Conservation (phyloP, 1,140 invertebrate species). For the Luehdorfia chinensis region DNA sequence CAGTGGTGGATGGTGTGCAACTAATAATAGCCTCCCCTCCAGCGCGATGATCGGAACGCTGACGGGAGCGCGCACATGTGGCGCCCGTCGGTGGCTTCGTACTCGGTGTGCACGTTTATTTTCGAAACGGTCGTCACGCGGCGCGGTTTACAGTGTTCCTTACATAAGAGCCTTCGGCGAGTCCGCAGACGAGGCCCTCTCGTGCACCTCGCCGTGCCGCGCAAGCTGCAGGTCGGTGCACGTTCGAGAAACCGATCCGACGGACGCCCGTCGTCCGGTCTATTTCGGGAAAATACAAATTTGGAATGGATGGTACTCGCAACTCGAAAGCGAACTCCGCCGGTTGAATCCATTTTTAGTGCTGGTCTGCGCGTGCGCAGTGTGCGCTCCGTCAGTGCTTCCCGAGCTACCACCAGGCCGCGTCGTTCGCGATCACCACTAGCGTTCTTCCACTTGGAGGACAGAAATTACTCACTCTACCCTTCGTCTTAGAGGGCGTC, state of each 20-base stretch:
- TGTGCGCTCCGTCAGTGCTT: slow-evolving; percentile 59
- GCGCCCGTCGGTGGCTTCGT: slow-evolving; percentile 47
- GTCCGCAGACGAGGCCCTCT: slow-evolving; percentile 32
- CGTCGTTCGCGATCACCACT: slow-evolving; percentile 48
- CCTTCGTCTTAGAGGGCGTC: slow-evolving; percentile 42
- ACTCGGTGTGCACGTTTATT: slow-evolving; percentile 65
- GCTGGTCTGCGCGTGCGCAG: slow-evolving; percentile 73
- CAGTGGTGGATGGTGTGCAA: slow-evolving; percentile 70
- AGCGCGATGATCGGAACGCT: slow-evolving; percentile 53
- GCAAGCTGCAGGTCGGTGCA: slow-evolving; percentile 67
- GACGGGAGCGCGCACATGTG: slow-evolving; percentile 70
- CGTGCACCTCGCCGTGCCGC: slow-evolving; percentile 46
- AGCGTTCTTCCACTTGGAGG: background rate
- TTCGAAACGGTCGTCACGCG: slow-evolving; percentile 70
- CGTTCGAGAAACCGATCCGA: slow-evolving; percentile 76
- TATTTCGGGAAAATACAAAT: slow-evolving; percentile 90
- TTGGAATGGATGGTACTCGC: slow-evolving; percentile 81
- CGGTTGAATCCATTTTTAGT: slow-evolving; percentile 80
- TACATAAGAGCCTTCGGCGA: slow-evolving; percentile 58
- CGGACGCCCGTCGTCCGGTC: slow-evolving; percentile 76
- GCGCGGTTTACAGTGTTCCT: slow-evolving; percentile 64
- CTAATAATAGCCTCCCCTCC: slow-evolving; percentile 76
- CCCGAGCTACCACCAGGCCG: slow-evolving; percentile 57
- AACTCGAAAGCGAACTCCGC: slow-evolving; percentile 69
- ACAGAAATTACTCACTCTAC: slow-evolving; percentile 39